phyloP scores from a whole-genome alignment of 2,797 vertebrate species.

The Serranus cabrilla region DNA sequence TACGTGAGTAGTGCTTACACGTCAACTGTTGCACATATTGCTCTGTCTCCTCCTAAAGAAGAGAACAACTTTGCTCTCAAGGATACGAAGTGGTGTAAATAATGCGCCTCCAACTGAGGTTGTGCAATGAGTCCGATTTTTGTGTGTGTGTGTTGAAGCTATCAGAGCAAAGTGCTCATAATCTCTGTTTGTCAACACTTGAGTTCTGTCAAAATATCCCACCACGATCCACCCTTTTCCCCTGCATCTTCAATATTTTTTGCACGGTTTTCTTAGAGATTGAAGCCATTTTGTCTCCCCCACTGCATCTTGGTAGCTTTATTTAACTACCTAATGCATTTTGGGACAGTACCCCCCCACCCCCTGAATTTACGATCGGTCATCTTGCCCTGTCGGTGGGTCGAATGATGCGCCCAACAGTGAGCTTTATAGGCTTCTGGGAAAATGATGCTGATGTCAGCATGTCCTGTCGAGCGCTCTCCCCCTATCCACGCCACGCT shows the following conservation, averaged over 20 bases:
- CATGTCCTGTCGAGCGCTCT: slow-evolving; percentile 70
- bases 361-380: slow-evolving; percentile 45
- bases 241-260: not conserved
- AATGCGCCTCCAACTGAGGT: not conserved
- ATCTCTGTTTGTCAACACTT: slow-evolving; percentile 36
- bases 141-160: not conserved
- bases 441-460: slow-evolving; percentile 81
- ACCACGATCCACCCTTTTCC: slow-evolving; percentile 2
- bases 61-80: slow-evolving; percentile 25
- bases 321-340: slow-evolving; percentile 23
- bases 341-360: not conserved
- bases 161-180: slow-evolving; percentile 18
- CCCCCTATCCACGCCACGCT: slow-evolving; percentile 22
- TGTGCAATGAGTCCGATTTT: slow-evolving; percentile 17
- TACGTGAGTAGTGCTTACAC: slow-evolving; percentile 90
- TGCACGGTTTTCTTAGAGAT: not conserved
- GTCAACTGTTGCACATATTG: slow-evolving; percentile 48
- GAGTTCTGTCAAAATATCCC: slow-evolving; percentile 21
- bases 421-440: slow-evolving; percentile 74
- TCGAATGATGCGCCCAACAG: slow-evolving; percentile 63
- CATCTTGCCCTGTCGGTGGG: slow-evolving; percentile 49
- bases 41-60: slow-evolving; percentile 31
- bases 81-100: slow-evolving; percentile 35
- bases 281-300: not conserved
- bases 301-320: not conserved